phyloP scores from a whole-genome alignment of 2,113 vertebrate species.

The Pan paniscus region DNA sequence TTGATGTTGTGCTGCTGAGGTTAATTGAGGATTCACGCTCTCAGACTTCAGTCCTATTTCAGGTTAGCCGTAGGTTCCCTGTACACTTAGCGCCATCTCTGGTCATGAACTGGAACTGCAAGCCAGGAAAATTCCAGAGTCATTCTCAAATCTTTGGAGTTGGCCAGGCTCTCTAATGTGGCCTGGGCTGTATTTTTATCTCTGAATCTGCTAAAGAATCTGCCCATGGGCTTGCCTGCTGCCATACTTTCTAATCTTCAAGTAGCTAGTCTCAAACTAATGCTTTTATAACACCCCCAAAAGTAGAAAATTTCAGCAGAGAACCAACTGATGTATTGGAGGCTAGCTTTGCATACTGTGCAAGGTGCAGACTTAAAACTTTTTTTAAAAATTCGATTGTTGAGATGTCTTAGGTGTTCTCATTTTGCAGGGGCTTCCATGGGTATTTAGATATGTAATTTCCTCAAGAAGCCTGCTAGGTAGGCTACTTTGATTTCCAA shows the following conservation, averaged over 20 bases:
- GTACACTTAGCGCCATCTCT: slow-evolving; percentile 77
- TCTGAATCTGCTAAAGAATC: not conserved
- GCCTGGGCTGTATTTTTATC: not conserved
- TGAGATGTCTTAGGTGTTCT: not conserved
- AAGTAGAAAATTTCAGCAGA: not conserved
- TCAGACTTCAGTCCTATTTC: not conserved
- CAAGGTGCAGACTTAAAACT: not conserved
- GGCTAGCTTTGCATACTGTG: not conserved
- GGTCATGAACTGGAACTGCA: slow-evolving; percentile 65
- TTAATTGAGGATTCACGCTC: not conserved
- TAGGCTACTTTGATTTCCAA: not conserved
- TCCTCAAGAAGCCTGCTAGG: not conserved
- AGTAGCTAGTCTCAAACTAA: not conserved
- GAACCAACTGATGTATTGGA: not conserved
- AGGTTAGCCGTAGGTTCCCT: slow-evolving; percentile 47
- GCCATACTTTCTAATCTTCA: not conserved
- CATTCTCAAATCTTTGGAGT: fast-evolving
- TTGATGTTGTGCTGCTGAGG: not conserved
- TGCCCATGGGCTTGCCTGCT: not conserved
- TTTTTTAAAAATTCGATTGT: not conserved
- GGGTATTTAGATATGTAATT: not conserved
- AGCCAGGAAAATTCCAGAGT: not conserved
- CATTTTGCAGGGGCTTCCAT: not conserved
- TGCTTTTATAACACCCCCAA: not conserved
- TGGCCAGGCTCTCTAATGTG: fast-evolving